Percentiles rank a stretch among this genome's conserved stretches.
Evolutionary conservation across 1,140 invertebrate genomes (phyloP).

Genomic region (Aphaenogaster ashmeadi): DNA sequence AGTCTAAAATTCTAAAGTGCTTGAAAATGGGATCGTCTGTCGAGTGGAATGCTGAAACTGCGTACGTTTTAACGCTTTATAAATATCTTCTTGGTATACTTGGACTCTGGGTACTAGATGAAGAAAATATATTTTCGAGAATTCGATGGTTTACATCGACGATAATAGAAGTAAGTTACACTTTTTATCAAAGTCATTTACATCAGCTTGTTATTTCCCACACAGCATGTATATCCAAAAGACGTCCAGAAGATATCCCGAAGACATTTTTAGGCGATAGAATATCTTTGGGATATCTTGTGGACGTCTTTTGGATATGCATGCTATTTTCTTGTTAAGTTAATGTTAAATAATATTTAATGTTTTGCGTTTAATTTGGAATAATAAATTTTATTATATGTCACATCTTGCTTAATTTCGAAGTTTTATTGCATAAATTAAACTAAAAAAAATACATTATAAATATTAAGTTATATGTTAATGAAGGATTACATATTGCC

Average conservation of each 20-base stretch:
- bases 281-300: too few relatives aligned
- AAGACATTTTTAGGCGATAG: too few relatives aligned
- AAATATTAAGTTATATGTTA: not conserved
- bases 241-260: too few relatives aligned
- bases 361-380: not conserved
- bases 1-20: not conserved
- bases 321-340: too few relatives aligned
- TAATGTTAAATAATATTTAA: not conserved
- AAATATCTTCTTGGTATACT: constrained; percentile 35
- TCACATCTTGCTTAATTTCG: not conserved
- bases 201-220: not conserved
- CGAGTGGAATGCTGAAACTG: constrained; percentile 6
- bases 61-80: constrained; percentile 13
- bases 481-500: too few relatives aligned
- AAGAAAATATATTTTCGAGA: constrained; percentile 31
- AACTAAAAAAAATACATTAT: not conserved
- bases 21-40: not conserved
- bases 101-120: constrained; percentile 19
- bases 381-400: constrained; percentile 5
- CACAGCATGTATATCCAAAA: too few relatives aligned
- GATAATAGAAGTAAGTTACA: constrained; percentile 58
- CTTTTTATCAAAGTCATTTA: not conserved
- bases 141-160: constrained; percentile 58
- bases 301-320: too few relatives aligned
- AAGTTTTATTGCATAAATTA: not conserved